Evolutionary conservation across 2,797 vertebrate species (phyloP), one percentile per base, ranked within the genome.

Genomic region (Pseudotriccus pelzelni): DNA sequence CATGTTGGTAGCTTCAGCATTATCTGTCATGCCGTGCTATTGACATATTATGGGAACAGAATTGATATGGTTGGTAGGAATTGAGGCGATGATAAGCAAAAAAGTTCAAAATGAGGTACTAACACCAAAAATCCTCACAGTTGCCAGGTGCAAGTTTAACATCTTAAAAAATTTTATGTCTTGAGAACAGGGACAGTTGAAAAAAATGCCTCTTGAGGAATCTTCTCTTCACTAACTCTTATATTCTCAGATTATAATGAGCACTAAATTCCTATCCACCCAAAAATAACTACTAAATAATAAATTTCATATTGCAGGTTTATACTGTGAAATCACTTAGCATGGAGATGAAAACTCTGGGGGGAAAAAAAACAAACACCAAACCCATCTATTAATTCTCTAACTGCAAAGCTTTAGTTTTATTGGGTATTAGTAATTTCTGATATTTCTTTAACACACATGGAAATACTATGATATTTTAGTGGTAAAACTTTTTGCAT

Each of bases 271-370:
- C 62, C 87, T 94, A 81, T 90, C 53, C 96, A 91, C 18, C 11
- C 67, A 92, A 96, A 84, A 68, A 60, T 70, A 93, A 88, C 85
- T 97, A 84, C 34, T 91, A 68, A 96, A 53, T 53, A 96, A 93
- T 47, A 76, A 66, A 82, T 90, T 94, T 47, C 44, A 28, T 76
- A 68, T 80, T 91, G 30, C 18, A 93, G 92, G 55, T 95, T 95
- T 90, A 87, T 89, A 88, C 87, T 62, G 32, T 84, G 66, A 94
- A 91, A 93, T 94, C 12, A 78, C 28, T 96, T 93, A 96, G 94
- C 47, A 53, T 89, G 62, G 37, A 92, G 52, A 94, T 64, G 36
- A 95, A 93, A 90, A 52, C 25, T 88, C 18, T 5, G 41, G 66
- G 20, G 4, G 7, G 24, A 41, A 46, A 46, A 46, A 19, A 22